A percentile compares a stretch with the other conserved stretches of the same genome.
Conservation (phyloP, 2,888 invertebrate genomes). For the Ochropleura leucogaster region DNA sequence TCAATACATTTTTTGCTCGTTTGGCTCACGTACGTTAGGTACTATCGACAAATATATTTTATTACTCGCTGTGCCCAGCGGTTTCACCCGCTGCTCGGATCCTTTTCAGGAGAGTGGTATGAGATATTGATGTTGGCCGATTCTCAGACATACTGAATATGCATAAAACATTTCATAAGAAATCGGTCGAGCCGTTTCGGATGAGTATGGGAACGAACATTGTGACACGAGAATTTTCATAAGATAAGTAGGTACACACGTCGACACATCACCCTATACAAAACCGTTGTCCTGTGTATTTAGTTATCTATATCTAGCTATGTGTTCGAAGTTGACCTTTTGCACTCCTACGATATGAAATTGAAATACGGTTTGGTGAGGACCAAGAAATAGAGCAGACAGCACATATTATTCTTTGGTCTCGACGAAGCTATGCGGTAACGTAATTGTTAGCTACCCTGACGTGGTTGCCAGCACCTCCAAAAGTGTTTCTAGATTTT, state of each 20-base stretch:
- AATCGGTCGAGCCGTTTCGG: too few species aligned
- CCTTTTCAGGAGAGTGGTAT: too few species aligned
- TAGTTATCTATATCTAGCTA: background rate
- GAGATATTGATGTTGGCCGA: too few species aligned
- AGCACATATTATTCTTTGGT: background rate
- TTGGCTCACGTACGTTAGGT: background rate
- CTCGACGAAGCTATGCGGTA: background rate
- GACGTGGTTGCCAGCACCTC: background rate
- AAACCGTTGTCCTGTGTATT: background rate
- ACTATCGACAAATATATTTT: background rate
- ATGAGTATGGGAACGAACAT: too few species aligned
- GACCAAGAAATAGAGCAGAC: background rate
- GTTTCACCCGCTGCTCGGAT: too few species aligned
- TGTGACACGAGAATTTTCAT: too few species aligned
- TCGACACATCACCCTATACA: too few species aligned
- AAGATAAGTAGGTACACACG: background rate
- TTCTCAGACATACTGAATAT: too few species aligned
- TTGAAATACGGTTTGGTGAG: background rate
- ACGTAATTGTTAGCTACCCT: background rate
- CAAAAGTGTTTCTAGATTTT: background rate
- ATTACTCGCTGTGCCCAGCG: too few species aligned
- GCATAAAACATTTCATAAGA: too few species aligned
- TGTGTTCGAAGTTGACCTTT: background rate
- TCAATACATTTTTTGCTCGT: background rate
- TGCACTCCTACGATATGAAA: background rate